These are phyloP conservation scores for Aegotheles bennettii DNA, from an alignment of 2,113 vertebrate genomes.

Conservation along the genomic window DNA sequence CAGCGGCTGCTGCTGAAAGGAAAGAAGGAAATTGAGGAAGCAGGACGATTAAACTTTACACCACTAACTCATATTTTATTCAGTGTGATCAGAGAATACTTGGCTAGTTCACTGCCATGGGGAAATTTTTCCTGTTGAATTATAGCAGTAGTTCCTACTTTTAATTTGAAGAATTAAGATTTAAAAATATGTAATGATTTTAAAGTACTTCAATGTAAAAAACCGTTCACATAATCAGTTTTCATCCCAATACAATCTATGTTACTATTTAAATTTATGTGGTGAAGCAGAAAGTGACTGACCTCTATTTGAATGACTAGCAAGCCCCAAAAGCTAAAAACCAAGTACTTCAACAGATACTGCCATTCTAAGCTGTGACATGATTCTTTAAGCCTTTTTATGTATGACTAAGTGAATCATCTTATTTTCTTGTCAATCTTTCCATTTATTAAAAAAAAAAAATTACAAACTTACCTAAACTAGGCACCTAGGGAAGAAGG, in stretches of 20 bases:
- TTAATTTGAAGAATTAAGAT: background rate
- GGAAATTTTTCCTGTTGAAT: slow-evolving; percentile 21
- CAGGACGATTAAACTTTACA: slow-evolving; percentile 49
- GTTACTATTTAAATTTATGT: background rate
- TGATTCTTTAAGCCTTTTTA: background rate
- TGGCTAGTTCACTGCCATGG: background rate
- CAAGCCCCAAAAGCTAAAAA: background rate
- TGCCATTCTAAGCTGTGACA: background rate
- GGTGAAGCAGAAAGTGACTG: background rate
- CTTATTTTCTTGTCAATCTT: background rate
- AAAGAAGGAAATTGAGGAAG: slow-evolving; percentile 35
- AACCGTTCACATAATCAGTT: background rate
- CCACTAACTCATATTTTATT: slow-evolving; percentile 47
- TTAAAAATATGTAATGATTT: background rate
- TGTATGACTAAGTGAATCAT: rapidly evolving
- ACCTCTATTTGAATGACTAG: background rate
- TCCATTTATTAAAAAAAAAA: background rate
- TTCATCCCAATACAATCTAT: background rate
- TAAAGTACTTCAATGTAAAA: background rate
- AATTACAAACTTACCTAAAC: background rate
- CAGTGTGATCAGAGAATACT: slow-evolving; percentile 23
- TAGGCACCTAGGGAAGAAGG: background rate
- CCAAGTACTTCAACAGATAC: background rate
- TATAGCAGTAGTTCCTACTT: background rate
- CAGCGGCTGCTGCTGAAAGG: slow-evolving; percentile 27